Evolutionary conservation across 1,140 invertebrate genomes (phyloP).

Genomic region (Papilio polyxenes): DNA sequence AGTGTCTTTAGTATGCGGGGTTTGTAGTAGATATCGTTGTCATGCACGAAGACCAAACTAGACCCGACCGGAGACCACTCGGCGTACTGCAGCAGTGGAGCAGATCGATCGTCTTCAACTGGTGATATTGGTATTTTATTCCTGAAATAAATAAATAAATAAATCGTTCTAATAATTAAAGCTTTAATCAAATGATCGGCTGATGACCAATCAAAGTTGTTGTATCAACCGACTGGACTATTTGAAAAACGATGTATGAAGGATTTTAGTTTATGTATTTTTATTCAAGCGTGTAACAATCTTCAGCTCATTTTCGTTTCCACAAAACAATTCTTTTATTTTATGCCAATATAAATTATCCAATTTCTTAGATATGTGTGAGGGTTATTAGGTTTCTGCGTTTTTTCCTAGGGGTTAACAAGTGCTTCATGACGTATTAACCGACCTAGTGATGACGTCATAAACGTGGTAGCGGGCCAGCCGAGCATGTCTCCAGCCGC

Average conservation of each 20-base stretch:
- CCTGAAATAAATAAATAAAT: constrained; percentile 54
- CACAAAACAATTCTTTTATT: no score
- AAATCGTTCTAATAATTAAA: neutral
- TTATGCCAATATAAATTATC: no score
- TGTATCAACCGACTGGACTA: no score
- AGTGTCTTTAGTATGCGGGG: constrained; percentile 84
- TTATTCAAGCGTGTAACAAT: no score
- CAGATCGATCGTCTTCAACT: constrained; percentile 82
- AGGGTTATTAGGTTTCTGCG: no score
- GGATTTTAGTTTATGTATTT: no score
- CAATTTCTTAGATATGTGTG: no score
- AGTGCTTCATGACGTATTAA: neutral
- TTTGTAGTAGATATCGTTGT: constrained; percentile 91
- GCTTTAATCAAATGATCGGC: neutral
- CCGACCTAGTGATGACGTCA: constrained; percentile 87
- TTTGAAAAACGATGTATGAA: no score
- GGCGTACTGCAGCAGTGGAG: constrained; percentile 84
- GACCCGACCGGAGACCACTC: constrained; percentile 86
- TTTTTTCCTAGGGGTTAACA: neutral
- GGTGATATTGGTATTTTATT: constrained; percentile 83
- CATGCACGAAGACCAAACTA: constrained; percentile 86
- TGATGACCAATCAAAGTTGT: neutral
- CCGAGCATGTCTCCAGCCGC: constrained; percentile 82
- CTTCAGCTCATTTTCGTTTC: no score
- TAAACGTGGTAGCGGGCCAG: constrained; percentile 87